Evolutionary conservation across 2,888 invertebrate species (phyloP).

Genomic region (Dilophus febrilis): DNA sequence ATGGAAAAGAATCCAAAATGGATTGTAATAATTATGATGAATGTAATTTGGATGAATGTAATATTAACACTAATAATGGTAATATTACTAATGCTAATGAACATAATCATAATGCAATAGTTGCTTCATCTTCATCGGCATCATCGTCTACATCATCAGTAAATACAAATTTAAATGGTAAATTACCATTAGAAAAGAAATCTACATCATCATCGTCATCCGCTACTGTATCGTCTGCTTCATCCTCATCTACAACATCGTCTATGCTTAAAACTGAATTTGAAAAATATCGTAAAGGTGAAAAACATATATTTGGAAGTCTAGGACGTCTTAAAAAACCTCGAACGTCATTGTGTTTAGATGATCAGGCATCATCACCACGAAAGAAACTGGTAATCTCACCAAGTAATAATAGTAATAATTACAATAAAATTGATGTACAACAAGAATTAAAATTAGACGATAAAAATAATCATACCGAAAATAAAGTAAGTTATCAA

Average conservation of each 20-base stretch:
- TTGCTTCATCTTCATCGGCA: constrained; percentile 2
- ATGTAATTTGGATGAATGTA: background rate
- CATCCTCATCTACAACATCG: background rate
- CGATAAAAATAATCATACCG: background rate
- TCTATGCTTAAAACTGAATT: constrained; percentile 7
- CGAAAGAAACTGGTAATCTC: constrained; percentile 6
- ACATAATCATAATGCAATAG: constrained; percentile 7
- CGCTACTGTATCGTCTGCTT: background rate
- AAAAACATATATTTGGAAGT: constrained; percentile 15
- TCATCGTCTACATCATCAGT: constrained; percentile 7
- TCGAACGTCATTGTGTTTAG: constrained; percentile 10
- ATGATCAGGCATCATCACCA: constrained; percentile 4
- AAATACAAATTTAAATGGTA: constrained; percentile 9
- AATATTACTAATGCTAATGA: constrained; percentile 9
- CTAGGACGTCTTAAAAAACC: constrained; percentile 14
- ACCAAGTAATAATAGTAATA: background rate
- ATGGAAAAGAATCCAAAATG: constrained; percentile 9
- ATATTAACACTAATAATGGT: background rate
- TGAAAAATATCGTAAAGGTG: constrained; percentile 9
- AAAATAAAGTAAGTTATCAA: too few relatives aligned
- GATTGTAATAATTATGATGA: background rate
- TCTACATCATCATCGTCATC: background rate
- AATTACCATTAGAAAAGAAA: constrained; percentile 7
- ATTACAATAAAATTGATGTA: background rate
- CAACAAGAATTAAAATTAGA: background rate